phyloP scores from a whole-genome alignment of 2,888 invertebrate species.

The Drosophila fulvimacula region DNA sequence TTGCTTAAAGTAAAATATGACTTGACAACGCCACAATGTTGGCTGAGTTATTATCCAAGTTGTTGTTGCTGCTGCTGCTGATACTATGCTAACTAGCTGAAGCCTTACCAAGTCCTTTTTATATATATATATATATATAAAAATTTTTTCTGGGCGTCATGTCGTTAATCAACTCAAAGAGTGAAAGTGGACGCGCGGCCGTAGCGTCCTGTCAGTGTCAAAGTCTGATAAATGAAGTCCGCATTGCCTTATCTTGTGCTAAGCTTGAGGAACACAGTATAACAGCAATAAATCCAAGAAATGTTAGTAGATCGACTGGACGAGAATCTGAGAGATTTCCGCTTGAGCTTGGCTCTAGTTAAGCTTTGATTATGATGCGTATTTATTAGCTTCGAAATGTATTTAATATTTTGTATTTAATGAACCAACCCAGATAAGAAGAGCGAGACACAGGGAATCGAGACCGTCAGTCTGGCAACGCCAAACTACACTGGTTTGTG shows the following conservation, averaged over 20 bases:
- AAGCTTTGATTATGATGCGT: constrained; percentile 31
- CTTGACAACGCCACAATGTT: constrained; percentile 61
- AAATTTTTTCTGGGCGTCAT: constrained; percentile 18
- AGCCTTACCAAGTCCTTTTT: constrained; percentile 4
- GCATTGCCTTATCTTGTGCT: constrained; percentile 33
- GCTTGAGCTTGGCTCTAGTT: constrained; percentile 6
- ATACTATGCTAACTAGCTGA: constrained; percentile 43
- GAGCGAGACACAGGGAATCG: background rate
- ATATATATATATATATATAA: background rate
- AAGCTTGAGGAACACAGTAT: constrained; percentile 3
- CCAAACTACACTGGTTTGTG: background rate
- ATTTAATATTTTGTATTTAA: background rate
- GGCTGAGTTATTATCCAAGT: constrained; percentile 8
- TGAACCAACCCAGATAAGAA: background rate
- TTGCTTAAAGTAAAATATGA: constrained; percentile 73
- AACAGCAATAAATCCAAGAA: constrained; percentile 3
- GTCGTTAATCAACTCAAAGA: constrained; percentile 72
- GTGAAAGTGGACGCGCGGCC: constrained; percentile 56
- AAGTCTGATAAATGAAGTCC: constrained; percentile 74
- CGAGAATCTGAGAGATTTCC: background rate
- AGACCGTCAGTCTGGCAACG: background rate
- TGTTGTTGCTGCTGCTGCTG: constrained; percentile 18
- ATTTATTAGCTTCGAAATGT: background rate
- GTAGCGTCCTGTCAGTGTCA: constrained; percentile 66
- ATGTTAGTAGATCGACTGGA: constrained; percentile 14